Evolutionary conservation across 2,797 vertebrate species (phyloP).

Genomic region (Pelobates cultripes): DNA sequence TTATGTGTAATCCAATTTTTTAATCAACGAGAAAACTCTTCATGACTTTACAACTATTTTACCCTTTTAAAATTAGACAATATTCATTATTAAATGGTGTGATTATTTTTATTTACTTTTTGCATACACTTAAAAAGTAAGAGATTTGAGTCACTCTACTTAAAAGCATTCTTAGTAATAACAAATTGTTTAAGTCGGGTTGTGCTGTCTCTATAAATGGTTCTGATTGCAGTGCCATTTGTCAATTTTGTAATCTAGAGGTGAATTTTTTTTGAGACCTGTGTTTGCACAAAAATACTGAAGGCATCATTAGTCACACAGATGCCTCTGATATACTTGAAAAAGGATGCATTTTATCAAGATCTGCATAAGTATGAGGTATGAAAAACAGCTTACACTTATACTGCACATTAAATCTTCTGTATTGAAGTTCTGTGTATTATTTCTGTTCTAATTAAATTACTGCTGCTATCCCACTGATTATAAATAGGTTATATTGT

Average conservation of each 20-base stretch:
- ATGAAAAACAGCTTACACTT: not conserved
- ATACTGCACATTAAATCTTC: not conserved
- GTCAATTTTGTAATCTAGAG: not conserved
- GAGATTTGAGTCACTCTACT: not conserved
- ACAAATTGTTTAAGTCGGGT: not conserved
- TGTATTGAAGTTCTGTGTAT: not conserved
- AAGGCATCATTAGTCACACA: not conserved
- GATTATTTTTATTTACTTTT: not conserved
- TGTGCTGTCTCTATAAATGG: not conserved
- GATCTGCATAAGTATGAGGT: not conserved
- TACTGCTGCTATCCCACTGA: not conserved
- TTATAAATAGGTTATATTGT: no score
- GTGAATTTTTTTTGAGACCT: not conserved
- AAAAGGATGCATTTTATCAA: not conserved
- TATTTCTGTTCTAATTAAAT: not conserved
- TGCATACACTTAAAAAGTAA: not conserved
- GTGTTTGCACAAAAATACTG: not conserved
- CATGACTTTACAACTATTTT: not conserved
- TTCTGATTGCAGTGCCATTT: not conserved
- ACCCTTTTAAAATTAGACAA: not conserved
- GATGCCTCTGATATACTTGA: slow-evolving; percentile 3
- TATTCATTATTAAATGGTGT: not conserved
- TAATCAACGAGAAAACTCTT: no score
- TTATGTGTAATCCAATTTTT: no score
- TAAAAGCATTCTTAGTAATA: not conserved